Evolutionary conservation across 2,113 vertebrate species (phyloP).

Genomic region (Cephalopterus ornatus): DNA sequence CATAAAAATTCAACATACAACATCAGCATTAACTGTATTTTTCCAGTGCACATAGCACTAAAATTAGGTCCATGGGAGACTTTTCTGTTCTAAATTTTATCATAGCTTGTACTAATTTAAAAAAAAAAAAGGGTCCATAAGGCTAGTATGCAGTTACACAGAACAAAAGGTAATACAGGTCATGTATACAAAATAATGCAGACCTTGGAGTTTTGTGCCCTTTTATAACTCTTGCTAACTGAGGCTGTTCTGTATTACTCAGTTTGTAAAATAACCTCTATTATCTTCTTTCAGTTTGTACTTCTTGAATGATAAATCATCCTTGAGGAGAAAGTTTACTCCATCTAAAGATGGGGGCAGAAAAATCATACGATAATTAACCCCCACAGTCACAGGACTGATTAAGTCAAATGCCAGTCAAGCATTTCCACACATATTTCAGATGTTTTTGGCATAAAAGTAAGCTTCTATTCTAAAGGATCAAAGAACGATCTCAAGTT

Average conservation of each 20-base stretch:
- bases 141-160: not conserved
- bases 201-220: not conserved
- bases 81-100: not conserved
- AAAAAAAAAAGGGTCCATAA: not conserved
- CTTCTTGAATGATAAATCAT: conserved; percentile 16
- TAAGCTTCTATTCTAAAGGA: not conserved
- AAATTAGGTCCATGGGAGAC: not conserved
- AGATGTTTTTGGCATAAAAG: not conserved
- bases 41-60: not conserved
- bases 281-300: not conserved
- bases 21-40: not conserved
- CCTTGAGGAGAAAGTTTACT: not conserved
- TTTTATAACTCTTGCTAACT: not conserved
- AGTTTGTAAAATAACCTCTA: not conserved
- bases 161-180: conserved; percentile 13
- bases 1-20: not conserved
- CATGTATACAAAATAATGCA: not conserved
- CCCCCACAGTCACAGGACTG: conserved; percentile 15
- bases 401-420: conserved; percentile 31
- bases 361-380: conserved; percentile 21
- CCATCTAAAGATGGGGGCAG: conserved; percentile 1
- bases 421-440: not conserved
- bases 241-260: not conserved
- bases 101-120: not conserved
- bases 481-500: not conserved